phyloP scores from a whole-genome alignment of 2,888 invertebrate species.

The Prosopocoilus inquinatus region DNA sequence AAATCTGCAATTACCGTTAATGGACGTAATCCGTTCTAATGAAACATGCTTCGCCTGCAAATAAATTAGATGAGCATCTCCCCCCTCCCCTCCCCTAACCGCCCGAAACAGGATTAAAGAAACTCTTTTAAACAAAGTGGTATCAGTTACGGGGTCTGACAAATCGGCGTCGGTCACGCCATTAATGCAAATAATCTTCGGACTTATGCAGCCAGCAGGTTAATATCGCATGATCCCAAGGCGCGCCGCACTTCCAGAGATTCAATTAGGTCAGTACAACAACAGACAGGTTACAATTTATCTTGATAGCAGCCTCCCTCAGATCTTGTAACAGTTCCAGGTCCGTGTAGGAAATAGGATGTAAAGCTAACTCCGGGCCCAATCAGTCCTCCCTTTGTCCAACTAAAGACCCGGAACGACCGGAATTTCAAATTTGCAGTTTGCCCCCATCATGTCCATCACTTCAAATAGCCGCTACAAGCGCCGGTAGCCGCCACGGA shows the following conservation, averaged over 20 bases:
- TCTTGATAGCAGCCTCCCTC: conserved; percentile 13
- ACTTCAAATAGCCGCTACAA: background rate
- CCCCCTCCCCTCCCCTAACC: too few species aligned
- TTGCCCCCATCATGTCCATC: conserved; percentile 3
- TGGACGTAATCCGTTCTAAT: too few species aligned
- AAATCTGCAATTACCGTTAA: too few species aligned
- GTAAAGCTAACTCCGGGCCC: conserved; percentile 24
- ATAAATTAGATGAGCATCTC: too few species aligned
- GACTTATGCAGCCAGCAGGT: background rate
- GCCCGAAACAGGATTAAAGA: too few species aligned
- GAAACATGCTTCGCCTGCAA: too few species aligned
- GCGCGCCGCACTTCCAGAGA: conserved; percentile 22
- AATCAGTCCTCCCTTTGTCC: conserved; percentile 28
- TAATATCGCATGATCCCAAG: conserved; percentile 14
- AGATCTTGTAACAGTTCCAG: conserved; percentile 6
- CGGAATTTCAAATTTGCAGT: conserved; percentile 25
- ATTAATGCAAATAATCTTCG: background rate
- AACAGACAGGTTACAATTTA: conserved; percentile 23
- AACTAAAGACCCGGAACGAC: conserved; percentile 18
- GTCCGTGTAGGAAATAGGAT: conserved; percentile 19
- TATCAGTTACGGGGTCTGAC: conserved; percentile 1
- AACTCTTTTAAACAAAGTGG: background rate
- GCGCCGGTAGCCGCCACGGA: too few species aligned
- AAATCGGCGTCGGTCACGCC: background rate
- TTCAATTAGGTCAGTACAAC: conserved; percentile 28